Base-by-base conservation (phyloP, 2,888 invertebrate species). In the Cryptops parisi region DNA sequence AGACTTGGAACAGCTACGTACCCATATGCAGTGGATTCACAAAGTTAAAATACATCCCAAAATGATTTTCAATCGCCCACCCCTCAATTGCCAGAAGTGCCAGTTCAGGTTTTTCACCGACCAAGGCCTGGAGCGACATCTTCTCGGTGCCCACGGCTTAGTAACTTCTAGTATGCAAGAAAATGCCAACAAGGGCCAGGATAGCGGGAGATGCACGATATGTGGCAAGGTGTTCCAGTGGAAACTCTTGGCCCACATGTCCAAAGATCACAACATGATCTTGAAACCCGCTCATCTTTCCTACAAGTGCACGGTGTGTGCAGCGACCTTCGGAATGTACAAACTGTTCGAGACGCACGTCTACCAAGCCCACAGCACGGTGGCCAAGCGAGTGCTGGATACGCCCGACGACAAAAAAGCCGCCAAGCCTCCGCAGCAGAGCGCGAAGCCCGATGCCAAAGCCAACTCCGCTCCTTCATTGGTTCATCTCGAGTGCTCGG, bases 21-120 rank as follows among this genome's bases (percentile, higher is more conserved):
- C 91, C 69, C 94, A 94, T 67, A 93, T 94, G 88, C 91, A 90
- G 67, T 93, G 90, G 87, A 91, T 93, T 68, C 94, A 94, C 70
- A 91, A 93, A 78, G 88, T 90, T 61, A 90, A 90, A 71, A 91
- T 91, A 64, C 90, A 90, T 72, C 89, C 90, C 54, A 90, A 89
- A 73, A 91, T 90, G 90, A 89, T 90, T 62, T 86, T 89, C 71
- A 90, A 88, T 71, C 77, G 85, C 70, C 90, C 94, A 54, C 93
- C 93, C 46, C 76, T 94, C 60, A 90, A 89, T 72, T 94, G 94
- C 71, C 91, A 91, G 71, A 90, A 91, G 70, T 94, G 94, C 74
- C 88, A 90, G 72, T 88, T 86, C 69, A 78, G 91, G 64, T 97
- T 96, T 74, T 97, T 96, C 73, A 94, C 94, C 43, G 93, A 94